Percentiles rank a stretch among this genome's conserved stretches.
phyloP scores from a whole-genome alignment of 2,888 invertebrate genomes.

The Heteropelma amictum region DNA sequence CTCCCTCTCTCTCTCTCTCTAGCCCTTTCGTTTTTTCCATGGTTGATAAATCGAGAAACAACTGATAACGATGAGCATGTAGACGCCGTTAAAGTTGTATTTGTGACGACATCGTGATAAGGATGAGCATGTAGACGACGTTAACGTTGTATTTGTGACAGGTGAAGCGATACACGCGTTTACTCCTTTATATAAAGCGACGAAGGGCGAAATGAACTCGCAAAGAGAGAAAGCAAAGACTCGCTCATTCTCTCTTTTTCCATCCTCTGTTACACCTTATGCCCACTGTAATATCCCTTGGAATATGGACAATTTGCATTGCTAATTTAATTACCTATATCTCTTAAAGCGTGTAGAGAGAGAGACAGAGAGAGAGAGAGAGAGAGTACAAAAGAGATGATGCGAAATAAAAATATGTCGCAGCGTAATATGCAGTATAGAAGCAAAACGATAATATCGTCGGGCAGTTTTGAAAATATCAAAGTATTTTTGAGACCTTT shows the following conservation, averaged over 20 bases:
- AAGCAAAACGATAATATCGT: neutral
- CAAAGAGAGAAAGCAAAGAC: neutral
- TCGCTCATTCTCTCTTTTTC: constrained; percentile 22
- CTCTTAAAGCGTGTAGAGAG: neutral
- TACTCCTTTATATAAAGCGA: neutral
- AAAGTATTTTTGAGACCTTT: no score
- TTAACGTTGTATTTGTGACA: constrained; percentile 19
- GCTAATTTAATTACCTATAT: constrained; percentile 54
- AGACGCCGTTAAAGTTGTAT: neutral
- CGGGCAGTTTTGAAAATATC: neutral
- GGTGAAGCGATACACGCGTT: constrained; percentile 36
- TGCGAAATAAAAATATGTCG: neutral
- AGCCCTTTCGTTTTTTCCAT: neutral
- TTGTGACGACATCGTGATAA: constrained; percentile 12
- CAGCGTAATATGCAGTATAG: neutral
- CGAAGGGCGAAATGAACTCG: constrained; percentile 31
- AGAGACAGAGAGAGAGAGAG: neutral
- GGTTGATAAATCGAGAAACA: constrained; percentile 30
- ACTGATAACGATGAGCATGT: constrained; percentile 32
- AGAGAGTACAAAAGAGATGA: neutral
- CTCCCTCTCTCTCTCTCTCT: neutral
- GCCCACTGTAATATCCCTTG: constrained; percentile 24
- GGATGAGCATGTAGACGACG: constrained; percentile 10
- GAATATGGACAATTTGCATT: constrained; percentile 47
- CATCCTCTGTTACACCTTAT: constrained; percentile 19